These are phyloP conservation scores for Temnothorax rugatulus DNA, from an alignment of 2,888 invertebrate species.

Conservation along the genomic window DNA sequence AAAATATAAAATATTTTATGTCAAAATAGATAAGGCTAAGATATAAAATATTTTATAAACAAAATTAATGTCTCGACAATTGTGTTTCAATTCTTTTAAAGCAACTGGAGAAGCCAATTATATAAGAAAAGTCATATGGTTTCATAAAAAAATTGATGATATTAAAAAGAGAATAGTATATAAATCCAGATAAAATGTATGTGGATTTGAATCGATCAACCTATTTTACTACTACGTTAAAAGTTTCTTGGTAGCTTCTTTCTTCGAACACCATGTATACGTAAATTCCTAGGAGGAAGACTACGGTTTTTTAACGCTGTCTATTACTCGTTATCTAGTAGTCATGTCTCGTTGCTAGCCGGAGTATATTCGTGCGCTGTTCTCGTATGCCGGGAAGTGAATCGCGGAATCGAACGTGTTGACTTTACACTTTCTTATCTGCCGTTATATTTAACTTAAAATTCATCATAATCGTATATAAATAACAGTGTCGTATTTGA, in stretches of 20 bases:
- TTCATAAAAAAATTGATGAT: background rate
- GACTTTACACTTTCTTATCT: background rate
- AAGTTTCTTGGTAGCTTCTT: background rate
- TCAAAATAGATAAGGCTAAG: background rate
- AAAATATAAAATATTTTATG: too few species aligned
- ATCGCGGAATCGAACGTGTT: background rate
- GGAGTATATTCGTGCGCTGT: background rate
- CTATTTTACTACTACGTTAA: background rate
- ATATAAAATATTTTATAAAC: background rate
- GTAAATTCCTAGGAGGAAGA: background rate
- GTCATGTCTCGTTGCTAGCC: background rate
- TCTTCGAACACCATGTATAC: background rate
- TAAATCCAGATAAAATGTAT: background rate
- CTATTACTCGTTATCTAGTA: background rate
- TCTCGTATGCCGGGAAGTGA: background rate
- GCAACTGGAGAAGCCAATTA: background rate
- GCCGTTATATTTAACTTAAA: background rate
- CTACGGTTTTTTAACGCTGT: background rate
- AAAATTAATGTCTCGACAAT: background rate
- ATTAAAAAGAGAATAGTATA: background rate
- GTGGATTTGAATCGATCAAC: background rate
- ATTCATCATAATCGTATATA: background rate
- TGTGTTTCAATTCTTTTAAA: background rate
- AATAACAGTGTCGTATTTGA: background rate
- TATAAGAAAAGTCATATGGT: background rate